phyloP scores from a whole-genome alignment of 1,140 invertebrate species.

The Asobara japonica region DNA sequence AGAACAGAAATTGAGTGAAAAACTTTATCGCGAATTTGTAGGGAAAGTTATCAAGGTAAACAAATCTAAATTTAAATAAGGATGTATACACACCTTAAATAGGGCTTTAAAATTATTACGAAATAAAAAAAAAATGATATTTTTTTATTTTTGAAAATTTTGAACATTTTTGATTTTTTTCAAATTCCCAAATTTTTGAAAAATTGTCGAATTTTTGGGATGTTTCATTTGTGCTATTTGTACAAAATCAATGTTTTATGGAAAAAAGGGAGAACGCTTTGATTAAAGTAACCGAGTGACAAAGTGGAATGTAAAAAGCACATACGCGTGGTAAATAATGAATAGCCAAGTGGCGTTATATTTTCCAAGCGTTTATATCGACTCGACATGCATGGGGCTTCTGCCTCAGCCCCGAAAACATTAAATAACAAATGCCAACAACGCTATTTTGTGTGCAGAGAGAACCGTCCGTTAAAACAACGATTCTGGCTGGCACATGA shows the following conservation, averaged over 20 bases:
- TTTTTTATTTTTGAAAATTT: too few relatives aligned
- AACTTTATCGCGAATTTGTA: background rate
- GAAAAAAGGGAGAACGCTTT: too few relatives aligned
- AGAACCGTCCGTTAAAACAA: background rate
- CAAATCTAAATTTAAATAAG: too few relatives aligned
- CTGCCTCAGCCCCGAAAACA: background rate
- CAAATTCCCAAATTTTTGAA: too few relatives aligned
- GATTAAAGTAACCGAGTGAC: background rate
- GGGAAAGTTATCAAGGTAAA: too few relatives aligned
- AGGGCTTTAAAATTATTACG: too few relatives aligned
- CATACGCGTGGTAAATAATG: background rate
- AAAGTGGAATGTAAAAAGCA: background rate
- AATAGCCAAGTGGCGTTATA: background rate
- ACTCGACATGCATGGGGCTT: background rate
- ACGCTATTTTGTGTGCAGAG: background rate
- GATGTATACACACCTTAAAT: too few relatives aligned
- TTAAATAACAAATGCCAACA: background rate
- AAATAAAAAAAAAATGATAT: too few relatives aligned
- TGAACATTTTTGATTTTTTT: too few relatives aligned
- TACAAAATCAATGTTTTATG: too few relatives aligned
- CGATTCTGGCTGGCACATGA: background rate
- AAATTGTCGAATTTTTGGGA: too few relatives aligned
- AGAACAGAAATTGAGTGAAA: background rate
- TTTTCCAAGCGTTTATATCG: background rate
- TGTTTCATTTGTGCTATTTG: too few relatives aligned